Conservation (phyloP, 2,888 invertebrate genomes). For the Brassicogethes aeneus region DNA sequence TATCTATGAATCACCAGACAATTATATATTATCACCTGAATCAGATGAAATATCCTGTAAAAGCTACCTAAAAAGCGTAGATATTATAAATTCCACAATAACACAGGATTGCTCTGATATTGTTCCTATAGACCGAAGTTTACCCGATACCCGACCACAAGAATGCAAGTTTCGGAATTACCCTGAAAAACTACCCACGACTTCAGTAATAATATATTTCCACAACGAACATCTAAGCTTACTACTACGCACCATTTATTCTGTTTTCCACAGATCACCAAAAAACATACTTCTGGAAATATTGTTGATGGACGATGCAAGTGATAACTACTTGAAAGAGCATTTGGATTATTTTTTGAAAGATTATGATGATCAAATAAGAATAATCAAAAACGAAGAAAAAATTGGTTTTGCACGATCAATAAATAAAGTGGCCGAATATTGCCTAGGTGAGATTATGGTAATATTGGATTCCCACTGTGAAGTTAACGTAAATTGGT, state of each 20-base stretch:
- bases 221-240: neutral
- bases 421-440: neutral
- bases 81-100: too few relatives aligned
- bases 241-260: neutral
- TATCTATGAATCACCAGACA: too few relatives aligned
- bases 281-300: neutral
- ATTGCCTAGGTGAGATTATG: neutral
- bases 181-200: neutral
- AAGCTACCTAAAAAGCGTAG: too few relatives aligned
- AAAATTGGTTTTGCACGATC: neutral
- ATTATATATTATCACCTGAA: too few relatives aligned
- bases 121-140: neutral
- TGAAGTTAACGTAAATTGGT: neutral
- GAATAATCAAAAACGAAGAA: neutral
- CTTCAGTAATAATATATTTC: neutral
- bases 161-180: neutral
- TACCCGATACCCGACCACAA: neutral
- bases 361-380: neutral
- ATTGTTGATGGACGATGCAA: neutral
- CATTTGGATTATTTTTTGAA: neutral
- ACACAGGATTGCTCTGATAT: neutral
- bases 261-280: neutral
- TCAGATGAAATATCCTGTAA: too few relatives aligned
- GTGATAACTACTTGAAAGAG: neutral
- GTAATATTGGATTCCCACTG: neutral